Conservation (phyloP, 2,888 invertebrate genomes). For the Philopedon plagiatum region DNA sequence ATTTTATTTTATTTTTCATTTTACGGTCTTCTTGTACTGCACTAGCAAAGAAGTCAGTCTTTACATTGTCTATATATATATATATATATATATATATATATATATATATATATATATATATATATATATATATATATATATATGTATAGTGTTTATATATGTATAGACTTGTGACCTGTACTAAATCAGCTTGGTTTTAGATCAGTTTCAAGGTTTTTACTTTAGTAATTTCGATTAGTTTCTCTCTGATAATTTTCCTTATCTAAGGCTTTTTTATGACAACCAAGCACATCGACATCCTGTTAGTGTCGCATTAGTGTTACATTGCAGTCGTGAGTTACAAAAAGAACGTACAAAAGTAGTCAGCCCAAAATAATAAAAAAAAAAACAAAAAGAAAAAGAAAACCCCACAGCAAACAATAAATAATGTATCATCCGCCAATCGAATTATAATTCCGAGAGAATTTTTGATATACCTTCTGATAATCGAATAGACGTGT, state of each 20-base stretch:
- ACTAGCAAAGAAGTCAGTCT: too few relatives aligned
- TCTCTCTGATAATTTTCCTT: background rate
- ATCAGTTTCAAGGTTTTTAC: too few relatives aligned
- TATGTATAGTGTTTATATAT: too few relatives aligned
- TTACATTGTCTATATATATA: too few relatives aligned
- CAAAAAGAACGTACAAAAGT: constrained; percentile 68
- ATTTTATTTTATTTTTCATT: too few relatives aligned
- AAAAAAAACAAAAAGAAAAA: constrained; percentile 66
- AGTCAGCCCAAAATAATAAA: constrained; percentile 68
- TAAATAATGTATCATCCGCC: constrained; percentile 61
- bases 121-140: too few relatives aligned
- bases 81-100: too few relatives aligned
- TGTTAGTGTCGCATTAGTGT: constrained; percentile 70
- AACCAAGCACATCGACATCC: constrained; percentile 69
- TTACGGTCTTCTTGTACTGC: too few relatives aligned
- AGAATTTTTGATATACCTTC: background rate
- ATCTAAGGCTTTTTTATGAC: constrained; percentile 50
- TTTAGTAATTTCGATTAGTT: too few relatives aligned
- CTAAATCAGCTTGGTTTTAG: too few relatives aligned
- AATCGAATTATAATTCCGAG: constrained; percentile 42
- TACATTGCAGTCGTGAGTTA: constrained; percentile 70
- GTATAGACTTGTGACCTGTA: too few relatives aligned
- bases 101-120: too few relatives aligned
- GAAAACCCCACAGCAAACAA: constrained; percentile 70
- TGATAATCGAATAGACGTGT: background rate